These are phyloP conservation scores for Microchrysa polita DNA, from an alignment of 2,888 invertebrate genomes.

Conservation along the genomic window DNA sequence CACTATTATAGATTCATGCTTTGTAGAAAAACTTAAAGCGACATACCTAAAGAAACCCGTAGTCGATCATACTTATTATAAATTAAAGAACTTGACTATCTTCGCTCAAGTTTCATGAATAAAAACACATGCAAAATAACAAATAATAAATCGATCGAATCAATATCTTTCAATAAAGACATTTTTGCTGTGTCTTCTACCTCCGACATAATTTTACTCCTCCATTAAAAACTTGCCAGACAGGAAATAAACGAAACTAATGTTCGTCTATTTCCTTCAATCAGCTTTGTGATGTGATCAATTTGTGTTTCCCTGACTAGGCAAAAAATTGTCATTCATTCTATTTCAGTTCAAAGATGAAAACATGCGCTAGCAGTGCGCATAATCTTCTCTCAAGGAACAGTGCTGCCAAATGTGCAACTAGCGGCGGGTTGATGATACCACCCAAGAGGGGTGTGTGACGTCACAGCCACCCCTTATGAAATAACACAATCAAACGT, in stretches of 20 bases:
- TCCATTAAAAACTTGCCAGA: constrained; percentile 28
- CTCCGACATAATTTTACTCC: constrained; percentile 12
- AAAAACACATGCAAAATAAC: no score
- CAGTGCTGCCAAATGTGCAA: constrained; percentile 29
- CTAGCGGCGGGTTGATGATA: constrained; percentile 20
- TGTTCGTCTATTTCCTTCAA: constrained; percentile 12
- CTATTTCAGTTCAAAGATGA: neutral
- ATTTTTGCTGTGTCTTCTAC: neutral
- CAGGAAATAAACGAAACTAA: constrained; percentile 37
- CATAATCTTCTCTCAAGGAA: constrained; percentile 20
- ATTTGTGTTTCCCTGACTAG: constrained; percentile 19
- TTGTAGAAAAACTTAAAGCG: no score
- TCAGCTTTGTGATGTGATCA: neutral
- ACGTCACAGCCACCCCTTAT: constrained; percentile 34
- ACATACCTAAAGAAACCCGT: no score
- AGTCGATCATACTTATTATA: no score
- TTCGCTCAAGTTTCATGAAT: constrained; percentile 23
- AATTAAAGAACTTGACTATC: no score
- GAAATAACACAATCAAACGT: constrained; percentile 27
- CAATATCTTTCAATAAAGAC: constrained; percentile 30
- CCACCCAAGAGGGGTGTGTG: neutral
- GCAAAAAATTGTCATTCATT: constrained; percentile 37
- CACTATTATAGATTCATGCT: no score
- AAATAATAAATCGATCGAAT: no score
- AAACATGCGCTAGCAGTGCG: constrained; percentile 6